Base-by-base conservation (phyloP, 2,888 invertebrate genomes). In the Eupithecia abbreviata region DNA sequence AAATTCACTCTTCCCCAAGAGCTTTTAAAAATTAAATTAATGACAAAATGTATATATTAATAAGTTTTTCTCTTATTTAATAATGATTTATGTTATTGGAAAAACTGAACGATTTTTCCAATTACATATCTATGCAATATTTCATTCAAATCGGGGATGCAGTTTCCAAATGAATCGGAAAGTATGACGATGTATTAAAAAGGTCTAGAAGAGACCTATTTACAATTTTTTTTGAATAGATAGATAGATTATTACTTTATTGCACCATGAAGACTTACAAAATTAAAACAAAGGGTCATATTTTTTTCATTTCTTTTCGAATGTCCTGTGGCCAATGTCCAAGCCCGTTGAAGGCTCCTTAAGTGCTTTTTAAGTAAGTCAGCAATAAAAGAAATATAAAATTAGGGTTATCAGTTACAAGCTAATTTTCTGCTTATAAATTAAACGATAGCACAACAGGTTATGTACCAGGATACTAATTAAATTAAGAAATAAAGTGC, bases 341-440 rank as follows among this genome's bases (percentile, higher is more conserved):
- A 30, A 62, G 62, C 62, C 62, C 12, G 18, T 12, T 62, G 62
- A 12, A 30, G 30, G 30, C 9, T 30, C 62, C 10, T 62, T 62
- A 62, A 62, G 62, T 71, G 42, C 18, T 71, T 30, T n/a, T 51
- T 51, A 69, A 43, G 45, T 62, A 62, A 62, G 62, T 62, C 62
- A 62, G 30, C 30, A 62, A 30, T 30, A 62, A 62, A 62, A 62
- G 10, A 62, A 12, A 62, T 30, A 47, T 73, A 47, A 58, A 77
- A 71, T 71, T 74, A 71, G 74, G 55, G 10, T 42, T 49, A 42
- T 12, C 49, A 51, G 68, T 68, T 65, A 62, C 58, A 58, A 72
- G 13, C 43, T 74, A 66, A 74, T 72, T 74, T 62, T 47, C 42
- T 62, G 55, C 47, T 73, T 73, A 73, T 77, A 73, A 73, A 71